phyloP scores from a whole-genome alignment of 1,140 invertebrate genomes.

The Solenopsis invicta region DNA sequence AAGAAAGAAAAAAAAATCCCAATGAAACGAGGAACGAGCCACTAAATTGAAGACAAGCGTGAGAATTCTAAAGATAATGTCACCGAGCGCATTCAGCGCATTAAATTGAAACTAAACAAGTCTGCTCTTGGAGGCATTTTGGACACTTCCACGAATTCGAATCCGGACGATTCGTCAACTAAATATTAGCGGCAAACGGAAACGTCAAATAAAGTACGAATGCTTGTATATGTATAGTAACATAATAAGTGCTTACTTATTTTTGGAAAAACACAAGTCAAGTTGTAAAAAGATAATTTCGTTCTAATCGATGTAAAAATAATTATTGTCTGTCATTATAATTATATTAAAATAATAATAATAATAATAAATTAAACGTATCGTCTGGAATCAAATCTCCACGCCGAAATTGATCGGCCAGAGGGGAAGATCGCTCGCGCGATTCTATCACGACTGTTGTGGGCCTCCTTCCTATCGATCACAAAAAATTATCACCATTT shows the following conservation, averaged over 20 bases:
- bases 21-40: constrained; percentile 48
- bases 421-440: background rate
- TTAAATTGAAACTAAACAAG: constrained; percentile 42
- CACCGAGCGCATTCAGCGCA: background rate
- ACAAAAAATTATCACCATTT: constrained; percentile 73
- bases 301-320: background rate
- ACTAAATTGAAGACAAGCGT: constrained; percentile 29
- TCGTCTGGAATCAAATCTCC: constrained; percentile 24
- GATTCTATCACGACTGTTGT: constrained; percentile 7
- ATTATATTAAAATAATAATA: too few species aligned
- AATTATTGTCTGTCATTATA: background rate
- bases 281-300: background rate
- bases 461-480: constrained; percentile 59
- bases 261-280: background rate
- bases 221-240: background rate
- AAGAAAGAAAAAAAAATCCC: constrained; percentile 19
- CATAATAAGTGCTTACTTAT: background rate
- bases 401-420: constrained; percentile 4
- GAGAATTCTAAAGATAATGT: constrained; percentile 16
- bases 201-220: background rate
- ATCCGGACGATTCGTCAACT: constrained; percentile 10
- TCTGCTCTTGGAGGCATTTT: constrained; percentile 46
- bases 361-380: background rate
- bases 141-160: constrained; percentile 4
- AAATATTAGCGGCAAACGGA: background rate